Evolutionary conservation across 2,888 invertebrate species (phyloP).

Genomic region (Ornithoptera priamus): DNA sequence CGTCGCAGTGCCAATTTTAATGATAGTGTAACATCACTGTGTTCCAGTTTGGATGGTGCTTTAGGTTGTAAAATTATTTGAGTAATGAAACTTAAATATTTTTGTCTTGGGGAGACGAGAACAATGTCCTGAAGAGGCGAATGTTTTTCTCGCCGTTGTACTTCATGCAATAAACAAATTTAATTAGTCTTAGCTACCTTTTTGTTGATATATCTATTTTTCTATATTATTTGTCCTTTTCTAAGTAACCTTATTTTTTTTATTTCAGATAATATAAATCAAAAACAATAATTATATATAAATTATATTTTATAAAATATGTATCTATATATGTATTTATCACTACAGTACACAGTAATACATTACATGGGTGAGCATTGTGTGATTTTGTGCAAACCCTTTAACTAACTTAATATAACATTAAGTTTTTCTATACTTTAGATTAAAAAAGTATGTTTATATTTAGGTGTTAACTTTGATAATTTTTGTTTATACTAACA

Average conservation of each 20-base stretch:
- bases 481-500: constrained; percentile 21
- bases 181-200: background rate
- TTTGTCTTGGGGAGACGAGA: no score
- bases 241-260: constrained; percentile 40
- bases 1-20: no score
- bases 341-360: constrained; percentile 34
- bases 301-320: constrained; percentile 33
- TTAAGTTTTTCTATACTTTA: background rate
- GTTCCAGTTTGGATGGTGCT: no score
- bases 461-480: background rate
- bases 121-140: no score
- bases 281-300: constrained; percentile 34
- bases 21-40: no score
- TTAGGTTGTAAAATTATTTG: no score
- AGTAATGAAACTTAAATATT: no score
- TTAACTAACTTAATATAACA: constrained; percentile 10
- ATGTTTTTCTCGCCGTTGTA: background rate
- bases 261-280: constrained; percentile 70
- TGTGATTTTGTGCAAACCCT: constrained; percentile 43
- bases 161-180: background rate
- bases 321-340: constrained; percentile 37
- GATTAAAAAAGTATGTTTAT: background rate
- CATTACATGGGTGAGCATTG: constrained; percentile 51
- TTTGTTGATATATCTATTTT: constrained; percentile 13
- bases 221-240: constrained; percentile 9